Evolutionary conservation across 2,888 invertebrate genomes (phyloP).

Genomic region (Spialia ferax): DNA sequence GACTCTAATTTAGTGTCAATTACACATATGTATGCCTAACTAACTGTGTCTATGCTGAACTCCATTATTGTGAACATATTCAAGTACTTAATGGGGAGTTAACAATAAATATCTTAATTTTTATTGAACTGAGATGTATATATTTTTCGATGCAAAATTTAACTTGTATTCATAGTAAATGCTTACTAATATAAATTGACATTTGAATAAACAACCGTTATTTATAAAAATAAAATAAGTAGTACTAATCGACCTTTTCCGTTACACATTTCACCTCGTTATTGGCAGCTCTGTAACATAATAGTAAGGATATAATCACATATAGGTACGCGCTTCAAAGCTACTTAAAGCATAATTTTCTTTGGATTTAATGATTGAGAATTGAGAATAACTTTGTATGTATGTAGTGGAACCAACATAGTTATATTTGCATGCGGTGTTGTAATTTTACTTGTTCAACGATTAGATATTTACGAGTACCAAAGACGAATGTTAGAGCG

Average conservation of each 20-base stretch:
- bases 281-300: conserved; percentile 30
- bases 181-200: background rate
- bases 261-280: conserved; percentile 14
- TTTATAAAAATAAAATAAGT: background rate
- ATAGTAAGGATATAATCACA: conserved; percentile 7
- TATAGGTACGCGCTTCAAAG: conserved; percentile 16
- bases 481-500: conserved; percentile 26
- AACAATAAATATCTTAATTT: background rate
- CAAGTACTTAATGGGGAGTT: background rate
- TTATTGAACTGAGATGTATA: conserved; percentile 1
- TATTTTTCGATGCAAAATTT: conserved; percentile 6
- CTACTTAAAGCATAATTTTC: background rate
- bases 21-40: background rate
- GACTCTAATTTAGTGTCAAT: conserved; percentile 1
- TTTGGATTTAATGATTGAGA: conserved; percentile 8
- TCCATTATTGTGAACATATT: background rate
- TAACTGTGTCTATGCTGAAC: background rate
- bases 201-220: background rate
- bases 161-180: conserved; percentile 9
- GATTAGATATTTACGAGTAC: conserved; percentile 17
- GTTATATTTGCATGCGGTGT: conserved; percentile 32
- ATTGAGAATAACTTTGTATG: conserved; percentile 18
- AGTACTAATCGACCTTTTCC: conserved; percentile 21
- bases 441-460: conserved; percentile 26
- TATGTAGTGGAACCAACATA: conserved; percentile 17